Conservation (phyloP, 2,113 vertebrate species). For the Nothobranchius furzeri region DNA sequence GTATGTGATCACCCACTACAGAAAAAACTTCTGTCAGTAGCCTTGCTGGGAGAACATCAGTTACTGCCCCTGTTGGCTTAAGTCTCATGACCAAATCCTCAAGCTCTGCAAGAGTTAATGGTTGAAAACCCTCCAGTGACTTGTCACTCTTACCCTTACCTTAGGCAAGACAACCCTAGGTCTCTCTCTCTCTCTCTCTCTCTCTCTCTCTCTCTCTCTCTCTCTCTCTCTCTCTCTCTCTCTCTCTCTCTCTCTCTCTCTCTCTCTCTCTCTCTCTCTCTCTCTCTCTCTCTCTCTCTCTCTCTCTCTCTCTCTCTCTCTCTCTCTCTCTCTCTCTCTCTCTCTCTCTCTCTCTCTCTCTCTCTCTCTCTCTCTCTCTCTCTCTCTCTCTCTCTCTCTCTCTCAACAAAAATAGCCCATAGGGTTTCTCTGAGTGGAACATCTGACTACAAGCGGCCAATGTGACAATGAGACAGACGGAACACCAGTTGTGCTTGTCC, state of each 20-base stretch:
- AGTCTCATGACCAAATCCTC: too few relatives aligned
- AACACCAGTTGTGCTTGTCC: conserved; percentile 51
- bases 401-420: conserved; percentile 55
- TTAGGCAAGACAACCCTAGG: too few relatives aligned
- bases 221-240: background rate
- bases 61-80: too few relatives aligned
- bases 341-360: conserved; percentile 11
- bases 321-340: conserved; percentile 3
- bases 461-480: conserved; percentile 50
- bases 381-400: conserved; percentile 18
- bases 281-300: conserved; percentile 12
- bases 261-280: background rate
- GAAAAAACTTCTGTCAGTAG: too few relatives aligned
- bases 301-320: conserved; percentile 17
- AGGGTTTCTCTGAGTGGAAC: conserved; percentile 69
- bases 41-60: too few relatives aligned
- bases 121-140: too few relatives aligned
- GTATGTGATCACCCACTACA: too few relatives aligned
- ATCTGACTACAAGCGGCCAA: conserved; percentile 60
- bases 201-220: conserved; percentile 16
- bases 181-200: background rate
- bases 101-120: too few relatives aligned
- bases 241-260: conserved; percentile 13
- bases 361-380: conserved; percentile 2
- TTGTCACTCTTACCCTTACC: too few relatives aligned